Base-by-base conservation (phyloP, 2,113 vertebrate genomes). In the Daubentonia madagascariensis region DNA sequence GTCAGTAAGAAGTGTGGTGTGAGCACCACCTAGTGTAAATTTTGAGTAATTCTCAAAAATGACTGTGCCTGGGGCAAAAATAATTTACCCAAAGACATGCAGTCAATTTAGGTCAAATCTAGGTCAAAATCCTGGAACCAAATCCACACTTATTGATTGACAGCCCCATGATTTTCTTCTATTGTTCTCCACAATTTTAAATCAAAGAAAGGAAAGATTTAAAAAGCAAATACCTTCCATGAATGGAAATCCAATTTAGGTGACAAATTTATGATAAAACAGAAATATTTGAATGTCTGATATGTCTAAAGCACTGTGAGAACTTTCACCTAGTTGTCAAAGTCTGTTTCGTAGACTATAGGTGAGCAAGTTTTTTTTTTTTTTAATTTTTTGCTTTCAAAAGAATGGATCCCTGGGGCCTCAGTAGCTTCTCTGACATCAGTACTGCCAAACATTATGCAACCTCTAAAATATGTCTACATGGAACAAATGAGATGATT, bases 1-100 rank as follows among this genome's bases (percentile, higher is more conserved):
- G 6, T 59, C n/a, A 52, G 12, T 57, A 25, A 94, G 61, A 68
- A 20, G 20, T 81, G 92, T 91, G 40, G 30, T 75, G 35, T 18
- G 3, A 17, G 76, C 94, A 48, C 97, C 98, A 94, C 54, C 97
- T 98, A 68, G 45, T 92, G 98, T 87, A 17, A 0, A 7, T n/a
- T 78, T 81, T 52, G 28, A 92, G 90, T 76, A 85, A 96, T 84
- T 94, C 43, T 70, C 16, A 28, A 3, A 85, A 23, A 25, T 40
- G 8, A 43, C 5, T 52, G 32, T 28, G 8, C 23, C 48, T 22
- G 13, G 48, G 9, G 50, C 25, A 16, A 68, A 90, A 91, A 72
- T 30, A 40, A 76, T 59, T 79, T 92, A 81, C 30, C n/a, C 30
- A 30, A 59, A 70, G 25, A 30, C 8, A 68, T 1, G 57, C 0